These are phyloP conservation scores for Sarcophaga carnaria DNA, from an alignment of 2,888 invertebrate species.

Conservation along the genomic window DNA sequence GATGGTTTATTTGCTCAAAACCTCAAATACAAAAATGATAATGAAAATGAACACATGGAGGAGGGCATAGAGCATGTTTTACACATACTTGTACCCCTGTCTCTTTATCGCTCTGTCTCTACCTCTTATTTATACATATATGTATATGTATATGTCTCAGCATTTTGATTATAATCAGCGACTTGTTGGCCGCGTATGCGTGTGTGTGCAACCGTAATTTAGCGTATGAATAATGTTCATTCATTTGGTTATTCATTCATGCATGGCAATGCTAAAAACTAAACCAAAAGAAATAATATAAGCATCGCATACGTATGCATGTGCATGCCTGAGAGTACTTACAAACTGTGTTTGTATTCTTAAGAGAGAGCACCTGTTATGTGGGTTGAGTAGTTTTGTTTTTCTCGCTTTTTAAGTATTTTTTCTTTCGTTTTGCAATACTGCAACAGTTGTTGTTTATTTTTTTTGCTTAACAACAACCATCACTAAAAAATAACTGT, in stretches of 20 bases:
- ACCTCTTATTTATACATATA: neutral
- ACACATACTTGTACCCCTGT: neutral
- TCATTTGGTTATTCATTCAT: constrained; percentile 33
- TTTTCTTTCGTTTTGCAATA: neutral
- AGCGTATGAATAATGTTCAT: constrained; percentile 28
- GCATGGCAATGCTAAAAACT: constrained; percentile 8
- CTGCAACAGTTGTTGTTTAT: constrained; percentile 33
- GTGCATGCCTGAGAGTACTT: neutral
- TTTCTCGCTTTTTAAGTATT: too few species aligned
- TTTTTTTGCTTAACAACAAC: neutral
- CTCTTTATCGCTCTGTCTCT: neutral
- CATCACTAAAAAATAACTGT: constrained; percentile 16
- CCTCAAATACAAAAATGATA: too few species aligned
- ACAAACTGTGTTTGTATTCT: neutral
- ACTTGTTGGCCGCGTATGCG: neutral
- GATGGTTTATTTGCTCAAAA: too few species aligned
- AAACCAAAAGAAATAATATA: constrained; percentile 11
- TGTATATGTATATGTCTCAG: neutral
- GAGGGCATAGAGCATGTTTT: too few species aligned
- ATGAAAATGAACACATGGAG: too few species aligned
- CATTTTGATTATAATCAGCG: neutral
- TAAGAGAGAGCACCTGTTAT: neutral
- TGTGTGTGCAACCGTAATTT: constrained; percentile 38
- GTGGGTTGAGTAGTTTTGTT: constrained; percentile 37
- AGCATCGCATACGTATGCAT: neutral